Evolutionary conservation across 2,113 vertebrate species (phyloP).

Genomic region (Cynocephalus volans): DNA sequence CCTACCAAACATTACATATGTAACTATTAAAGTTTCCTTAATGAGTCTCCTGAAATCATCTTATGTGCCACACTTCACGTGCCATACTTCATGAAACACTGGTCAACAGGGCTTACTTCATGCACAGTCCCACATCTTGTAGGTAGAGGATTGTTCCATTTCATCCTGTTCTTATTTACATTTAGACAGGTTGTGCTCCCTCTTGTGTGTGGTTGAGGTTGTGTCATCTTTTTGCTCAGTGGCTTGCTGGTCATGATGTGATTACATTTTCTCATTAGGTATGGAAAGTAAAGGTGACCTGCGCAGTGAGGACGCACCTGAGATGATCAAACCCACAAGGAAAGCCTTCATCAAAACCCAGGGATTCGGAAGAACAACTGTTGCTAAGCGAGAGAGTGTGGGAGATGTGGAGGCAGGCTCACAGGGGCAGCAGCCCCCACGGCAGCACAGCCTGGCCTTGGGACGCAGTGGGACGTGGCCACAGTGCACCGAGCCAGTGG

Average conservation of each 20-base stretch:
- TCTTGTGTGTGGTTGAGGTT: neutral
- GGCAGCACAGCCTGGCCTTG: slow-evolving; percentile 86
- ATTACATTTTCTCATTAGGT: slow-evolving; percentile 75
- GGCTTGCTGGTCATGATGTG: neutral
- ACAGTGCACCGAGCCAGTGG: slow-evolving; percentile 92
- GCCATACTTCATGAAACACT: neutral
- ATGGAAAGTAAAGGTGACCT: slow-evolving; percentile 90
- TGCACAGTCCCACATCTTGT: neutral
- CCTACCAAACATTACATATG: accelerated
- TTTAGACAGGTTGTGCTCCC: too few species aligned
- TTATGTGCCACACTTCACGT: too few species aligned
- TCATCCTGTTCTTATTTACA: neutral
- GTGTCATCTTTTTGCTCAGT: neutral
- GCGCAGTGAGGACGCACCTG: slow-evolving; percentile 88
- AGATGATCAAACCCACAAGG: slow-evolving; percentile 90
- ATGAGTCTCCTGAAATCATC: neutral
- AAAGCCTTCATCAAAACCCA: slow-evolving; percentile 95
- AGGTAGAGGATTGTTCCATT: neutral
- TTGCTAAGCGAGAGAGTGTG: slow-evolving; percentile 93
- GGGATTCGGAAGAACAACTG: slow-evolving; percentile 96
- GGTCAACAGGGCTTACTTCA: neutral
- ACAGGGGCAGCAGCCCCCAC: slow-evolving; percentile 82
- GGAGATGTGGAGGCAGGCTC: slow-evolving; percentile 90
- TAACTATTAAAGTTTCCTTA: neutral
- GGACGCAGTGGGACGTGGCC: slow-evolving; percentile 91